A percentile compares a stretch with the other conserved stretches of the same genome.
phyloP scores from a whole-genome alignment of 2,113 vertebrate genomes.

The Ciconia stormi region DNA sequence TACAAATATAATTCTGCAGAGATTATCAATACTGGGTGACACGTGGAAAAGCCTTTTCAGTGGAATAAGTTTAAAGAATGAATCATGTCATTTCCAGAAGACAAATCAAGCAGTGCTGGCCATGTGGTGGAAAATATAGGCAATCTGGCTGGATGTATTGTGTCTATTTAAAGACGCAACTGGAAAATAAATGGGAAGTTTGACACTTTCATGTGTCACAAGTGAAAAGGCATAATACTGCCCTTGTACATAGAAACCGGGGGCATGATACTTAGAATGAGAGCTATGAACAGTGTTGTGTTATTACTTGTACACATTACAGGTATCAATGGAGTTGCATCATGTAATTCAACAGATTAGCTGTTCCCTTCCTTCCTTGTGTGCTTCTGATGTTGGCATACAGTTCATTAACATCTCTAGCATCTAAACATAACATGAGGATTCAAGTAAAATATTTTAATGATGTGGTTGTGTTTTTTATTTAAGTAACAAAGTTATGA shows the following conservation, averaged over 20 bases:
- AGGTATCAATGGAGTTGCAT: neutral
- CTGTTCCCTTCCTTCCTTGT: neutral
- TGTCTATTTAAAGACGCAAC: conserved; percentile 42
- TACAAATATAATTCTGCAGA: neutral
- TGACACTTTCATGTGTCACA: neutral
- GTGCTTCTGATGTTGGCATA: neutral
- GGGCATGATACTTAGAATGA: neutral
- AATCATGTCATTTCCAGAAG: conserved; percentile 26
- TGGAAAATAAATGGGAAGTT: conserved; percentile 35
- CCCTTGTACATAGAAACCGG: neutral
- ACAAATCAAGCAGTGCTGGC: neutral
- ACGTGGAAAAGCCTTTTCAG: neutral
- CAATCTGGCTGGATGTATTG: conserved; percentile 4
- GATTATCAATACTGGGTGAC: neutral
- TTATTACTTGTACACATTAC: neutral
- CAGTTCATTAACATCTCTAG: neutral
- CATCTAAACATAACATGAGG: neutral
- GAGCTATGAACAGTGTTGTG: neutral
- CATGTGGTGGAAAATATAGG: conserved; percentile 39
- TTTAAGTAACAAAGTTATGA: neutral
- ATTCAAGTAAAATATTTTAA: neutral
- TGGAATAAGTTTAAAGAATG: neutral
- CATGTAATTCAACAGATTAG: neutral
- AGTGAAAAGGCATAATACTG: neutral
- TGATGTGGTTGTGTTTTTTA: neutral